These are phyloP conservation scores for Zosterops lateralis DNA, from an alignment of 2,113 vertebrate species.

Conservation along the genomic window DNA sequence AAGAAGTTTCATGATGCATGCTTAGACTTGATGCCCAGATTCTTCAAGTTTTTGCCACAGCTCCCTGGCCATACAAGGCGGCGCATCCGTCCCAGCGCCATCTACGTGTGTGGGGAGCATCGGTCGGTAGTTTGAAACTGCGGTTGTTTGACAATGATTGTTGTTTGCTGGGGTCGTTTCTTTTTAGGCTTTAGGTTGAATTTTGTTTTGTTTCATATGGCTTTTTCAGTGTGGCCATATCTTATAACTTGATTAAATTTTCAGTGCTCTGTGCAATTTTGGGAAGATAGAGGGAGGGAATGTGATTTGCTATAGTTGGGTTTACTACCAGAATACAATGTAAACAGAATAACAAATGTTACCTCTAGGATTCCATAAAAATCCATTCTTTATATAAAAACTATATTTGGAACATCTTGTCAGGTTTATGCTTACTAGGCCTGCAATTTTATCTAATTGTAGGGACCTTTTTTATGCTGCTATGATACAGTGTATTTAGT, in stretches of 20 bases:
- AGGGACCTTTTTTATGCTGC: slow-evolving; percentile 74
- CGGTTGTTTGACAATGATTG: not conserved
- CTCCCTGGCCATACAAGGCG: slow-evolving; percentile 88
- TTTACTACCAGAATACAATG: slow-evolving; percentile 51
- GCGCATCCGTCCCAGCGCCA: slow-evolving; percentile 90
- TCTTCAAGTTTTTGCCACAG: slow-evolving; percentile 92
- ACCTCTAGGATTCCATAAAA: slow-evolving; percentile 71
- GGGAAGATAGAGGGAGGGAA: not conserved
- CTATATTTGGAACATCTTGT: slow-evolving; percentile 55
- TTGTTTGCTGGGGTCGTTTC: not conserved
- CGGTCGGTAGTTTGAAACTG: slow-evolving; percentile 84
- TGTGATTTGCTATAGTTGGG: not conserved
- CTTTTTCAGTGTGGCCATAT: slow-evolving; percentile 34
- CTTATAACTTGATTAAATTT: slow-evolving; percentile 35
- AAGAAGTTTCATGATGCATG: slow-evolving; percentile 98
- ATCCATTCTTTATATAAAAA: slow-evolving; percentile 54
- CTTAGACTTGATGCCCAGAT: slow-evolving; percentile 93
- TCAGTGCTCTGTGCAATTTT: slow-evolving; percentile 39
- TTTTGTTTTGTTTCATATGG: slow-evolving; percentile 33
- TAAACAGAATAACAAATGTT: slow-evolving; percentile 65
- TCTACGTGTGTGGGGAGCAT: slow-evolving; percentile 94
- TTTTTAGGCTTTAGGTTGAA: slow-evolving; percentile 18
- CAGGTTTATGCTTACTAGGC: slow-evolving; percentile 68
- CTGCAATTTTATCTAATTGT: slow-evolving; percentile 66
- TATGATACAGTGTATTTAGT: slow-evolving; percentile 62